Conservation (phyloP, 2,888 invertebrate genomes). For the Platycnemis pennipes region DNA sequence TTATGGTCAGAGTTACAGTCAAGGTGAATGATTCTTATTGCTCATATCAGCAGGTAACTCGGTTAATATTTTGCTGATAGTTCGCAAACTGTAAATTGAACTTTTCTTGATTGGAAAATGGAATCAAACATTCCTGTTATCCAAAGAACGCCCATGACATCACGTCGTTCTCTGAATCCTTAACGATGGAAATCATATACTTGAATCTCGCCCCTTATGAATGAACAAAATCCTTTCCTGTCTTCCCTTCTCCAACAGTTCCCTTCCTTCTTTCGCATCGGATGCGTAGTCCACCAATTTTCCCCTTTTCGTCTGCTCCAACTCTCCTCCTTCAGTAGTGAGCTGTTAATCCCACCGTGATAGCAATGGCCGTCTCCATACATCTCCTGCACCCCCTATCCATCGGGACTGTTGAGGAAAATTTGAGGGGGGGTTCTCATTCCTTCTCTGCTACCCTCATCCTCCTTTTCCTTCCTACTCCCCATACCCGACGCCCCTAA, state of each 20-base stretch:
- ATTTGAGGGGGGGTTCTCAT: background rate
- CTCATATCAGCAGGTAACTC: no score
- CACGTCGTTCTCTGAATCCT: background rate
- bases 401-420: background rate
- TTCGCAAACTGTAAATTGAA: no score
- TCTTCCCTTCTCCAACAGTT: background rate
- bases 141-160: background rate
- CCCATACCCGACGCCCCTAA: background rate
- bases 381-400: background rate
- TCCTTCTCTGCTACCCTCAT: no score
- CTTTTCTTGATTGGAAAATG: no score
- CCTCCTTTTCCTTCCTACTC: no score
- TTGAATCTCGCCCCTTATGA: background rate
- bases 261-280: background rate
- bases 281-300: background rate
- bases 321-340: background rate
- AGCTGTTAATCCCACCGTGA: constrained; percentile 10
- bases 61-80: no score
- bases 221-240: background rate
- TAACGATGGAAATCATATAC: background rate
- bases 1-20: no score
- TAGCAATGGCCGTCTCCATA: constrained; percentile 23
- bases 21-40: no score
- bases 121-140: no score
- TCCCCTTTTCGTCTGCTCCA: background rate